These are phyloP conservation scores for Sesia apiformis DNA, from an alignment of 2,888 invertebrate species.

Conservation along the genomic window DNA sequence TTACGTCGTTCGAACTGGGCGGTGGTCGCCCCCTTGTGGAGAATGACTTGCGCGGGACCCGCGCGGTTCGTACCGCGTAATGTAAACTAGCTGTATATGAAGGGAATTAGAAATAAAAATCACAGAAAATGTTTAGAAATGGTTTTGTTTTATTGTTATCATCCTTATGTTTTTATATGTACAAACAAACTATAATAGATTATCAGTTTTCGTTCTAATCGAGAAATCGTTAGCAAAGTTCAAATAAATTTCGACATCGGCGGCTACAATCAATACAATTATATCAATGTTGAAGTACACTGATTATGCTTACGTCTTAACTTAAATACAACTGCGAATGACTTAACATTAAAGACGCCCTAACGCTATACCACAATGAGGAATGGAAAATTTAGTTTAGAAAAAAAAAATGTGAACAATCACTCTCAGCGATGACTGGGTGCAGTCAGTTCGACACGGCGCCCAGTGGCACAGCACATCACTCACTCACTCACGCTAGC, in stretches of 20 bases:
- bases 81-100: no score
- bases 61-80: no score
- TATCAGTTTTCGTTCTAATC: slow-evolving; percentile 64
- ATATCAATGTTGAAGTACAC: slow-evolving; percentile 54
- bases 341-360: slow-evolving; percentile 55
- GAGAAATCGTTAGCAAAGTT: slow-evolving; percentile 61
- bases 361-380: slow-evolving; percentile 69
- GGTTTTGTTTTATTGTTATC: slow-evolving; percentile 69
- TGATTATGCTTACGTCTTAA: slow-evolving; percentile 66
- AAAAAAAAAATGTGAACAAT: slow-evolving; percentile 50
- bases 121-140: slow-evolving; percentile 56
- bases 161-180: slow-evolving; percentile 72
- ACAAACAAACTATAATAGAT: slow-evolving; percentile 72
- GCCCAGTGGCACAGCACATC: slow-evolving; percentile 3
- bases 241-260: slow-evolving; percentile 40
- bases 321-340: slow-evolving; percentile 60
- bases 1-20: no score
- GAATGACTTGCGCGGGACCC: no score
- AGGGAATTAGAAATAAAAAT: slow-evolving; percentile 20
- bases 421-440: slow-evolving; percentile 12
- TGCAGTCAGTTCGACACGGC: background rate
- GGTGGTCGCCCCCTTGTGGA: no score
- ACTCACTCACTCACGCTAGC: slow-evolving; percentile 33
- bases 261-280: slow-evolving; percentile 36
- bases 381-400: slow-evolving; percentile 61